Conservation (phyloP, 2,888 invertebrate genomes). For the Chrysolina haemoptera region DNA sequence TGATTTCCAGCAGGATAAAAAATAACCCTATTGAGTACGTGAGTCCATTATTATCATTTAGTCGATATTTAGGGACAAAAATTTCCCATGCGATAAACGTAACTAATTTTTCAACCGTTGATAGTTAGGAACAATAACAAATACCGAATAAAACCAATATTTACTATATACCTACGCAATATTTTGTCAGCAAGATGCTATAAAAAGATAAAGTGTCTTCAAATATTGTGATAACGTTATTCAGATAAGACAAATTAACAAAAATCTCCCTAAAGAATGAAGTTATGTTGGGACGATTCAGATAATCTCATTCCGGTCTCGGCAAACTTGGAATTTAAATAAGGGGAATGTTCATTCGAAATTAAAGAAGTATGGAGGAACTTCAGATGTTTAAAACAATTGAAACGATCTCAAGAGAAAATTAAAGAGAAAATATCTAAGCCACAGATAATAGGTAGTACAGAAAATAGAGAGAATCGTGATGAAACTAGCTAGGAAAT, state of each 20-base stretch:
- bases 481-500: too few relatives aligned
- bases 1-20: too few relatives aligned
- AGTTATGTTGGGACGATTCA: background rate
- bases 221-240: conserved; percentile 26
- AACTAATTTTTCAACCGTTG: background rate
- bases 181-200: background rate
- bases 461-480: too few relatives aligned
- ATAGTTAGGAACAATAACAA: background rate
- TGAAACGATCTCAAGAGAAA: too few relatives aligned
- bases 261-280: background rate
- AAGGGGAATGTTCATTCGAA: background rate
- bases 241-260: conserved; percentile 19
- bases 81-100: background rate
- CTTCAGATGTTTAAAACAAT: too few relatives aligned
- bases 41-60: too few relatives aligned
- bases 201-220: conserved; percentile 31
- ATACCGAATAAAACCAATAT: conserved; percentile 25
- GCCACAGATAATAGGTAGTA: too few relatives aligned
- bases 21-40: too few relatives aligned
- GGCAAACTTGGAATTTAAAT: background rate
- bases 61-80: too few relatives aligned
- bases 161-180: conserved; percentile 23
- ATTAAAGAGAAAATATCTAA: too few relatives aligned
- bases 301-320: conserved; percentile 18
- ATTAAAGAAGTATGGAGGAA: background rate